Evolutionary conservation across 2,113 vertebrate species (phyloP).

Genomic region (Nematolebias whitei): DNA sequence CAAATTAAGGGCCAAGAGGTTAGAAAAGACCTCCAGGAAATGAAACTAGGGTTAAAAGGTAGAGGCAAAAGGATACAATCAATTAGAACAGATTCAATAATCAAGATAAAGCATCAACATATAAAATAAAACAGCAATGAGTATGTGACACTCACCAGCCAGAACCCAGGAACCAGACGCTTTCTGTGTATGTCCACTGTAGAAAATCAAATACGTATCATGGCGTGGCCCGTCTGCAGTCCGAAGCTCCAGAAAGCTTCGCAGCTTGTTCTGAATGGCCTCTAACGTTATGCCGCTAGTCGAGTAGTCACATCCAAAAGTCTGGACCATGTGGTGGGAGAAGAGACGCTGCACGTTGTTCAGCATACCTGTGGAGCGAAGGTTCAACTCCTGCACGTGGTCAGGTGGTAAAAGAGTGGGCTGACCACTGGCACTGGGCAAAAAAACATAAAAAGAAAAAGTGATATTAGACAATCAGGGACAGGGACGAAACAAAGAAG

Average conservation of each 20-base stretch:
- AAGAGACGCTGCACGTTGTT: constrained; percentile 95
- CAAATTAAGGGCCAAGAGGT: too few species aligned
- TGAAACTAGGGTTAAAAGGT: too few species aligned
- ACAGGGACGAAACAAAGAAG: neutral
- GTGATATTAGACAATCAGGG: neutral
- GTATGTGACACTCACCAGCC: constrained; percentile 81
- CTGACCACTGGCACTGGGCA: constrained; percentile 87
- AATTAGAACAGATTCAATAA: neutral
- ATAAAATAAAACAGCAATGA: neutral
- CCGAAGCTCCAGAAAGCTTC: constrained; percentile 91
- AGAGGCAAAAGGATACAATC: too few species aligned
- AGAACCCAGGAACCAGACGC: constrained; percentile 93
- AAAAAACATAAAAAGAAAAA: neutral
- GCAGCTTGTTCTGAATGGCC: constrained; percentile 87
- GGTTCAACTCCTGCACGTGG: constrained; percentile 89
- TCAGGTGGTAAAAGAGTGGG: constrained; percentile 90
- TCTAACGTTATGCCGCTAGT: constrained; percentile 92
- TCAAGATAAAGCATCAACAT: neutral
- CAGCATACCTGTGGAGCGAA: constrained; percentile 92
- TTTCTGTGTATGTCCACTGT: constrained; percentile 93
- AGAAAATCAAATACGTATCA: constrained; percentile 95
- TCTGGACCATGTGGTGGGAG: constrained; percentile 96
- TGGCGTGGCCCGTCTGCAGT: constrained; percentile 93
- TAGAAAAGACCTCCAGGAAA: too few species aligned
- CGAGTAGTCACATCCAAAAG: constrained; percentile 95